Percentiles rank a stretch among this genome's conserved stretches.
phyloP scores from a whole-genome alignment of 2,797 vertebrate genomes.

The Pangasius djambal region DNA sequence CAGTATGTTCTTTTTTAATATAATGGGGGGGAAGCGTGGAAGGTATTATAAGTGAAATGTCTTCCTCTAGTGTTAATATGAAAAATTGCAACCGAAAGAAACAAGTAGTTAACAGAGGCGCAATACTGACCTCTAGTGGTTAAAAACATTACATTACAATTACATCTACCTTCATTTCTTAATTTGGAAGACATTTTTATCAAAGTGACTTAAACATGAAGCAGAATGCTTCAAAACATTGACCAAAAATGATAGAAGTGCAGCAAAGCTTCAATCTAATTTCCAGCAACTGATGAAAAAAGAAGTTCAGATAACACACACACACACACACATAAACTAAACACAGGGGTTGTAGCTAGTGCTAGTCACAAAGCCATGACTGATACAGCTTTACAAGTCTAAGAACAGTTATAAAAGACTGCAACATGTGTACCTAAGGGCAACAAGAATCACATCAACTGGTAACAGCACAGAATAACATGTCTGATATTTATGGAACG shows the following conservation, averaged over 20 bases:
- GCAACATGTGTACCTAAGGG: neutral
- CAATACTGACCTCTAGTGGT: constrained; percentile 29
- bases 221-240: neutral
- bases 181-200: neutral
- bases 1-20: neutral
- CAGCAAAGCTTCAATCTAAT: neutral
- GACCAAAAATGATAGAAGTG: neutral
- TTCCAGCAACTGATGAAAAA: neutral
- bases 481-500: too few relatives aligned
- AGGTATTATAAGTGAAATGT: neutral
- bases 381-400: neutral
- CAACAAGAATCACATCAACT: neutral
- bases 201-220: neutral
- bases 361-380: neutral
- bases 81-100: neutral
- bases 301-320: neutral
- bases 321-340: neutral
- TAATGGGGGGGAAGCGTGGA: neutral
- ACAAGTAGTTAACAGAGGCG: neutral
- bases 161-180: neutral
- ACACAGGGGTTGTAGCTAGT: neutral
- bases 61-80: neutral
- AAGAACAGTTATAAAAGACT: neutral
- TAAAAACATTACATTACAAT: neutral
- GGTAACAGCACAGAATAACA: neutral